These are phyloP conservation scores for Eristalis tenax DNA, from an alignment of 2,888 invertebrate species.

Conservation along the genomic window DNA sequence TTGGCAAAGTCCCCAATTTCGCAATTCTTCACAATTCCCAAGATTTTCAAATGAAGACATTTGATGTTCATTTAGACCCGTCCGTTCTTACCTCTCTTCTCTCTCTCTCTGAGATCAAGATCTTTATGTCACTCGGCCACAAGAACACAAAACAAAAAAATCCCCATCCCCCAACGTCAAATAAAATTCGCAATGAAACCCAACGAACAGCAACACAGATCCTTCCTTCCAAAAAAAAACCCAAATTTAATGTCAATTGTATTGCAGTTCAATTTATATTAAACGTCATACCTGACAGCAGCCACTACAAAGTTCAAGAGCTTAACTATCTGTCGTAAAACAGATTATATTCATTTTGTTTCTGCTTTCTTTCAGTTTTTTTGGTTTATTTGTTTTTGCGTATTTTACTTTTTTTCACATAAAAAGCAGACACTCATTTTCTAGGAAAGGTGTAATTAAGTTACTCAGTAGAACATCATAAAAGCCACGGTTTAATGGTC, in stretches of 20 bases:
- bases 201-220: neutral
- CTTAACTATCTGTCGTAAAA: neutral
- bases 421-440: constrained; percentile 1
- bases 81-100: too few relatives aligned
- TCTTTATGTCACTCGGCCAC: neutral
- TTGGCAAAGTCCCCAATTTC: too few relatives aligned
- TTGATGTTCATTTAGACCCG: too few relatives aligned
- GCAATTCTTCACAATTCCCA: too few relatives aligned
- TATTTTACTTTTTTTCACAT: neutral
- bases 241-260: neutral
- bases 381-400: neutral
- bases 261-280: neutral
- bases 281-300: constrained; percentile 8
- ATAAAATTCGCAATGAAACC: neutral
- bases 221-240: neutral
- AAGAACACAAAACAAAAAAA: neutral
- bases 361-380: neutral
- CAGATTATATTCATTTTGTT: neutral
- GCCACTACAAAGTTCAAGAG: constrained; percentile 5
- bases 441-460: constrained; percentile 18
- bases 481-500: constrained; percentile 3
- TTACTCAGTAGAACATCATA: neutral
- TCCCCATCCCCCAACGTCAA: neutral
- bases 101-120: neutral
- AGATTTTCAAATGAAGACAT: neutral